Base-by-base conservation (phyloP, 2,113 vertebrate species). In the Larimichthys polyactis region DNA sequence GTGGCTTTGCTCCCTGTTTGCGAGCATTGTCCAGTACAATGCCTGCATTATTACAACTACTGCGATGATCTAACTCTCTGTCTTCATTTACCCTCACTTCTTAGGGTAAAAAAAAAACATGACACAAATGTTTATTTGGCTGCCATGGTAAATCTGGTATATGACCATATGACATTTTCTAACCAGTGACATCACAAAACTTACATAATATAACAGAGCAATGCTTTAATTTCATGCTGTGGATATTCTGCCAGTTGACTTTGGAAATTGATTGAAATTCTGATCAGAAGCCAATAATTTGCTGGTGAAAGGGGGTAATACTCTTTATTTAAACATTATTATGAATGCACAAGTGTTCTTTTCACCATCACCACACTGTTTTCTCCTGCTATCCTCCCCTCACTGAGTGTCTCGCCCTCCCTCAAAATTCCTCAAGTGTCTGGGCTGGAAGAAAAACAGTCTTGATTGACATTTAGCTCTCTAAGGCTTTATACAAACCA, bases 401-500 rank as follows among this genome's bases (percentile, higher is more conserved):
- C 49, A 67, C 72, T 36, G 59, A 70, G 70, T 70, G 59, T 91
- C 90, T 93, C 90, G 54, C 83, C 85, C 88, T 91, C 91, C 88
- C 86, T 93, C 90, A 87, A 92, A 90, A 93, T 94, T 94, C 92
- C 87, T 92, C 90, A 90, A 90, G 84, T 89, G 88, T 92, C 79
- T 89, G 78, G 69, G 85, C 92, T 92, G 81, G 71, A 92, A 93
- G 91, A 81, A 91, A 94, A 93, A 94, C 90, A 92, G 83, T 60
- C 85, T 78, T 94, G 95, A 95, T 88, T 94, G 94, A 94, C 94
- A 94, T 91, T 87, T 90, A 90, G 91, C 87, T 89, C 89, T 92
- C 85, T 84, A 87, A 90, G 82, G 90, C 87, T 90, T 94, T 89
- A 89, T 91, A 89, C 88, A 89, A 94, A 90, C 85, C 52, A 75